Base-by-base conservation (phyloP, 2,888 invertebrate genomes). In the Lordiphosa fenestrarum region DNA sequence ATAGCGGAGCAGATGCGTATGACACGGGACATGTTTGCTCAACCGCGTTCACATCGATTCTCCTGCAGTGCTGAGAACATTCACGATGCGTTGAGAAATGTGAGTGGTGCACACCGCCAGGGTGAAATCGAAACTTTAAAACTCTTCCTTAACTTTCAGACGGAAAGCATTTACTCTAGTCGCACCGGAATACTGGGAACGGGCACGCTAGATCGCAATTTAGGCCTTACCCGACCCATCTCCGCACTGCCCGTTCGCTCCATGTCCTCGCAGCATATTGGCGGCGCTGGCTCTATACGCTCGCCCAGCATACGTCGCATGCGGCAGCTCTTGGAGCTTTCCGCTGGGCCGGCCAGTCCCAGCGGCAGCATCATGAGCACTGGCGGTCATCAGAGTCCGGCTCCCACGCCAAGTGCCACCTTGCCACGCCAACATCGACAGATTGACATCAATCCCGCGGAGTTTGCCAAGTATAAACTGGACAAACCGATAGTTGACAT, bases 31-130 rank as follows among this genome's bases (percentile, higher is more conserved):
- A 91, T 92, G 62, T 90, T 92, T 49, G 92, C 92, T 73, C 92
- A 93, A 78, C 93, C 93, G 76, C 91, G 94, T 71, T 93, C 94
- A 23, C 94, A 94, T 67, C 91, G 95, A 75, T 95, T 95, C 86
- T 95, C 95, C 15, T 97, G 95, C 90, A 97, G 97, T 82, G 97
- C 97, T 35, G 97, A 97, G 90, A 97, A 97, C 87, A 95, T 96
- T 77, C 95, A 95, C 71, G 95, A 95, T 75, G 95, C 95, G 47
- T 92, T 94, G 41, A 94, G 94, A 90, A 95, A 96, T 90, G 96
- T 96, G 90, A 92, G 92, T 89, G 25, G 0, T 6, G 19, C 19
- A 19, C 19, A 19, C 19, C 19, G 4, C 19, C 19, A 19, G 3
- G 19, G 19, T 19, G 15, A 4, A 7, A 5, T 3, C 1, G 13